Conservation (phyloP, 2,888 invertebrate genomes). For the Prosapia bicincta region DNA sequence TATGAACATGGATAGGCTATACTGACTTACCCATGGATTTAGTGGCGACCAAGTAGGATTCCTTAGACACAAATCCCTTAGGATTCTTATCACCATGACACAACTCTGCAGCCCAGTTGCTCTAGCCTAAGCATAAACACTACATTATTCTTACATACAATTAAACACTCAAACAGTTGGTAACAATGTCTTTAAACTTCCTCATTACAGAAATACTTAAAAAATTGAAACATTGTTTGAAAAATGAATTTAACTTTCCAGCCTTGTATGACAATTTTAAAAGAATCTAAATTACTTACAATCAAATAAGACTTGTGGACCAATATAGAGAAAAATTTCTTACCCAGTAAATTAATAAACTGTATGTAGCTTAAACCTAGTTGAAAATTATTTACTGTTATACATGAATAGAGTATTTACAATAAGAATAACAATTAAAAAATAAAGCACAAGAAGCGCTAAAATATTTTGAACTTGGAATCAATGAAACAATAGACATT, state of each 20-base stretch:
- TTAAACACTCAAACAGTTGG: not conserved
- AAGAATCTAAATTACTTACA: slow-evolving; percentile 4
- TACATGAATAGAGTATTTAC: too few species aligned
- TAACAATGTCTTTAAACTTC: not conserved
- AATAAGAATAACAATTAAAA: too few species aligned
- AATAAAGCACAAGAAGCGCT: not conserved
- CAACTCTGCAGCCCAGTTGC: slow-evolving; percentile 94
- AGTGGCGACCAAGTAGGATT: slow-evolving; percentile 93
- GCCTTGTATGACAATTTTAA: slow-evolving; percentile 29
- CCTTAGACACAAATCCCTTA: slow-evolving; percentile 92
- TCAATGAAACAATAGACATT: too few species aligned
- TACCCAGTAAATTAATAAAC: too few species aligned
- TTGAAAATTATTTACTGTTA: not conserved
- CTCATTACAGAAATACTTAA: not conserved
- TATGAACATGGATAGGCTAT: too few species aligned
- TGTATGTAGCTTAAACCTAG: not conserved
- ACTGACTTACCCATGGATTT: slow-evolving; percentile 80
- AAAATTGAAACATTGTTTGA: not conserved
- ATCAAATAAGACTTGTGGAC: not conserved
- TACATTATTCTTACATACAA: slow-evolving; percentile 23
- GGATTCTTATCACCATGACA: slow-evolving; percentile 92
- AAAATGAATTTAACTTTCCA: slow-evolving; percentile 31
- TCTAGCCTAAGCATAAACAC: slow-evolving; percentile 71
- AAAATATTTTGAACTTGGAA: not conserved
- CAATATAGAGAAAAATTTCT: not conserved